Conservation (phyloP, 2,888 invertebrate species). For the Steinernema hermaphroditum region DNA sequence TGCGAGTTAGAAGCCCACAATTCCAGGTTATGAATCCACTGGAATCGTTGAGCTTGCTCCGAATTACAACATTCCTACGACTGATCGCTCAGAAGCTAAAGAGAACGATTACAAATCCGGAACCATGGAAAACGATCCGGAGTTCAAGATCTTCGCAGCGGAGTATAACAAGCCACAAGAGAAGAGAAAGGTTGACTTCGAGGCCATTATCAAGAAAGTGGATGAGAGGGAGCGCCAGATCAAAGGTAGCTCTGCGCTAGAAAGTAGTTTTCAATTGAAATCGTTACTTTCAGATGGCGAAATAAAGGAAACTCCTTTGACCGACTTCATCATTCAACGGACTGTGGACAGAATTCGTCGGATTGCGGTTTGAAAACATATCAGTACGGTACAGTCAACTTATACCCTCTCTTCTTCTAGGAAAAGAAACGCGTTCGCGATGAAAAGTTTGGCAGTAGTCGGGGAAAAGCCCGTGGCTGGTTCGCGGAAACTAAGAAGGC, state of each 20-base stretch:
- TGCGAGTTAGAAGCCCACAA: background rate
- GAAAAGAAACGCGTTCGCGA: background rate
- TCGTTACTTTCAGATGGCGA: background rate
- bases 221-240: constrained; percentile 42
- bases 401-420: background rate
- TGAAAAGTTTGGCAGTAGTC: background rate
- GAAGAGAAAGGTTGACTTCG: constrained; percentile 44
- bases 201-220: constrained; percentile 42
- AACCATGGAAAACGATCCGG: constrained; percentile 21
- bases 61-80: background rate
- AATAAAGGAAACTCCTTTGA: background rate
- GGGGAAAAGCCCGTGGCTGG: background rate
- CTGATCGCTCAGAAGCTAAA: background rate
- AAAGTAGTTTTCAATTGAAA: background rate
- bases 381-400: too few relatives aligned
- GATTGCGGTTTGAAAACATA: background rate
- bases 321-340: background rate
- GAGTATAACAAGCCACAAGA: constrained; percentile 35
- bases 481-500: background rate
- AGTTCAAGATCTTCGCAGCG: constrained; percentile 41
- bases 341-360: background rate
- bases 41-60: constrained; percentile 10
- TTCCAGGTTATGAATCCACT: background rate
- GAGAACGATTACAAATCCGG: background rate
- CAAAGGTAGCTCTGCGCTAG: background rate